Evolutionary conservation across 2,888 invertebrate genomes (phyloP).

Genomic region (Lydus trimaculatus): DNA sequence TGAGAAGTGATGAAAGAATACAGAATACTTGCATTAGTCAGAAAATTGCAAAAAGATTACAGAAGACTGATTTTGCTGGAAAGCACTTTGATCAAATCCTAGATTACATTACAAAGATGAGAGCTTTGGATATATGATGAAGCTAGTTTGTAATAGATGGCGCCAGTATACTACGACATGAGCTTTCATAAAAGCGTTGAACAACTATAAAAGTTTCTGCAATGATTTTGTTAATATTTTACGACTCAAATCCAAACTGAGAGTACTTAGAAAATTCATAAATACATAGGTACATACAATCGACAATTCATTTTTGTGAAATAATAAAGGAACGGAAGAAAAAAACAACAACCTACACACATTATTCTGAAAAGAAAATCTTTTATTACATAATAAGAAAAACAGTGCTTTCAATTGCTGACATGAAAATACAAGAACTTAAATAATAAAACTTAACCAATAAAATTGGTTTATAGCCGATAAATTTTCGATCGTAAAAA

Average conservation of each 20-base stretch:
- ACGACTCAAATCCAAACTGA: not conserved
- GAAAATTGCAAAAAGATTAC: constrained; percentile 46
- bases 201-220: no score
- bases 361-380: constrained; percentile 52
- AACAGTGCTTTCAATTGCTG: constrained; percentile 59
- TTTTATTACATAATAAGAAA: constrained; percentile 59
- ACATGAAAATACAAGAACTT: constrained; percentile 61
- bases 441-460: constrained; percentile 61
- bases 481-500: constrained; percentile 59
- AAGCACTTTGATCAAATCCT: constrained; percentile 68
- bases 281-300: not conserved
- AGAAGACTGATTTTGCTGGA: constrained; percentile 67
- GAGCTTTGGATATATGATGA: constrained; percentile 41
- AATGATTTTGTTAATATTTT: not conserved
- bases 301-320: not conserved
- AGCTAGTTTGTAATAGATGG: not conserved
- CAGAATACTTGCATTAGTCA: no score
- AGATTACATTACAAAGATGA: constrained; percentile 68
- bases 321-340: not conserved
- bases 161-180: not conserved
- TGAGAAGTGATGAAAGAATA: no score
- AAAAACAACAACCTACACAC: not conserved
- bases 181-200: no score
- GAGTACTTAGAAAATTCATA: not conserved
- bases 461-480: constrained; percentile 60